Percentiles rank a stretch among this genome's conserved stretches.
These are phyloP conservation scores for Cryptocephalus moraei DNA, from an alignment of 2,888 invertebrate species.

Conservation along the genomic window DNA sequence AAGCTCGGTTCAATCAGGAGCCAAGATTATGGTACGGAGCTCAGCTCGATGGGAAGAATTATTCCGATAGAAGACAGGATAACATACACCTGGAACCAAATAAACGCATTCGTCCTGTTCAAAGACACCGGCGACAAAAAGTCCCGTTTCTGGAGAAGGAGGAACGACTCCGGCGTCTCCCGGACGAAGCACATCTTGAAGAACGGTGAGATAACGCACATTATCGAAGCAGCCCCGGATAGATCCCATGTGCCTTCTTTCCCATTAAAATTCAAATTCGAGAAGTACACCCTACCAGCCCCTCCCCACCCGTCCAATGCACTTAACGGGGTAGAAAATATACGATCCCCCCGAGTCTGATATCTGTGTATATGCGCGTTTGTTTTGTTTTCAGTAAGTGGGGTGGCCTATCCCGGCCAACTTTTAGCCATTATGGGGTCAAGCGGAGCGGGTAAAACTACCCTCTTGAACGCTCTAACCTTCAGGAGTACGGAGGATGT, in stretches of 20 bases:
- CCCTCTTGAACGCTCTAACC: slow-evolving; percentile 80
- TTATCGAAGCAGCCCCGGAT: too few relatives aligned
- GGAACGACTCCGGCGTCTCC: slow-evolving; percentile 20
- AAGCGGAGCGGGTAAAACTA: slow-evolving; percentile 92
- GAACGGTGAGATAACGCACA: slow-evolving; percentile 45
- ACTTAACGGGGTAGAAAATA: not conserved
- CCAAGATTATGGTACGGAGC: slow-evolving; percentile 19
- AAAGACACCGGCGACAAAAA: slow-evolving; percentile 7
- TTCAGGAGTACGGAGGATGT: slow-evolving; percentile 66
- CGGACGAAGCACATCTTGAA: slow-evolving; percentile 63
- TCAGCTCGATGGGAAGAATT: slow-evolving; percentile 9
- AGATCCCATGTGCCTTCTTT: not conserved
- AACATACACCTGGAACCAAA: slow-evolving; percentile 69
- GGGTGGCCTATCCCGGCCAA: slow-evolving; percentile 78
- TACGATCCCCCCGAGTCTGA: not conserved
- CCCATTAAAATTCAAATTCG: too few relatives aligned
- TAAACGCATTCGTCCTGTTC: slow-evolving; percentile 58
- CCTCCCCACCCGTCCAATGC: not conserved
- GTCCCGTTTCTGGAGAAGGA: slow-evolving; percentile 15
- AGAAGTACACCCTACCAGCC: too few relatives aligned
- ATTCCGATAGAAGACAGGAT: slow-evolving; percentile 36
- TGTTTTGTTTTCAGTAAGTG: slow-evolving; percentile 38
- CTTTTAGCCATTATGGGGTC: slow-evolving; percentile 81
- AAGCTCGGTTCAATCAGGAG: slow-evolving; percentile 7
- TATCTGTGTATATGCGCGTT: too few relatives aligned